Evolutionary conservation across 2,888 invertebrate species (phyloP).

Genomic region (Agrotis ipsilon): DNA sequence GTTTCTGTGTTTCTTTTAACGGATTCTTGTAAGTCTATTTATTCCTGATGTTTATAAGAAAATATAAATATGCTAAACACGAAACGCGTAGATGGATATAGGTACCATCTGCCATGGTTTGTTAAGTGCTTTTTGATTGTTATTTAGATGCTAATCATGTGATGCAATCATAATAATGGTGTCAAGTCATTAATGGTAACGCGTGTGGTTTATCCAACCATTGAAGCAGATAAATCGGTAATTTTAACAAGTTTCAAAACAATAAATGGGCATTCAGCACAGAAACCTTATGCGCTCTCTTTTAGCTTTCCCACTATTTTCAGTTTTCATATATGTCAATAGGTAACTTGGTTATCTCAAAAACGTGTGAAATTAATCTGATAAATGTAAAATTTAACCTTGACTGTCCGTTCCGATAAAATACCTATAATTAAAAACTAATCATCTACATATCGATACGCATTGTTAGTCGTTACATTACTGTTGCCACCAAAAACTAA

Average conservation of each 20-base stretch:
- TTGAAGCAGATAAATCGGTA: not conserved
- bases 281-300: not conserved
- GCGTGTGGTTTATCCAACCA: not conserved
- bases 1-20: constrained; percentile 8
- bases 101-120: not conserved
- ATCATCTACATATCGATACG: constrained; percentile 12
- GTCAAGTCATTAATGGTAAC: not conserved
- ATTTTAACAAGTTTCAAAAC: too few species aligned
- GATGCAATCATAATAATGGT: constrained; percentile 1
- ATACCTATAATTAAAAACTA: constrained; percentile 13
- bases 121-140: not conserved
- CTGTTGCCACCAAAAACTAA: constrained; percentile 17
- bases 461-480: not conserved
- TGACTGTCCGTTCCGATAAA: constrained; percentile 27
- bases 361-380: not conserved
- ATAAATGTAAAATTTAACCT: constrained; percentile 12
- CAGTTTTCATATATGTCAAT: not conserved
- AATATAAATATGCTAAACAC: constrained; percentile 27
- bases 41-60: not conserved
- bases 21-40: not conserved
- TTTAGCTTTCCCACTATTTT: not conserved
- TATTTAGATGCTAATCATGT: not conserved
- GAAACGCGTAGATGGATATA: not conserved
- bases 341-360: not conserved
- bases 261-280: too few species aligned